Base-by-base conservation (phyloP, 1,140 invertebrate genomes). In the Pemphigus obesinymphae region DNA sequence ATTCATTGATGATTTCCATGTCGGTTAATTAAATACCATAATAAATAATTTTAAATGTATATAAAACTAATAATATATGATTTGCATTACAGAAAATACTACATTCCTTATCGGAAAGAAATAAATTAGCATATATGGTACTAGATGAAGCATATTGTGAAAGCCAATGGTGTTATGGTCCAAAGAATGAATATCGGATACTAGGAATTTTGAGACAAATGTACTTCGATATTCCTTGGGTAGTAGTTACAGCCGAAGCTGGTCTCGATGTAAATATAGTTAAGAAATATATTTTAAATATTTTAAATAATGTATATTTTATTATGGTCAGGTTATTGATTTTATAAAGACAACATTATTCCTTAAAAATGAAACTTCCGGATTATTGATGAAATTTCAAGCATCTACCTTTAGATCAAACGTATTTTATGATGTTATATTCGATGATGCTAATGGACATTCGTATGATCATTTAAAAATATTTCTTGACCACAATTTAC, bases 81-180 rank as follows among this genome's bases (percentile, higher is more conserved):
- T 76, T 78, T 0, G 26, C 20, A 53, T 31, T 45, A 20, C 70
- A 89, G 88, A 75, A 82, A 37, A 63, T 89, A 1, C 53, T 89
- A 82, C 84, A 87, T 82, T 84, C 87, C 66, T 84, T 92, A n/a
- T 82, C 88, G 68, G 87, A 88, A 63, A 87, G 86, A 82, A 87
- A 88, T 29, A 88, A 90, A 80, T 82, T 93, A 17, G 88, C 88
- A 10, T 91, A 91, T 84, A 89, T 93, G 83, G 89, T 92, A 29
- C 93, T 99, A 17, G 97, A 99, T 89, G 97, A 99, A 89, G 97
- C 96, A 11, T 97, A 99, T 87, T 99, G 97, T 89, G 96, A 99
- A 0, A 97, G 95, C 85, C 93, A 98, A 85, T 99, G 97, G 97
- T 97, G 97, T 1, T 97, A 99, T 88, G 96, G 99, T 87, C 99